Evolutionary conservation across 2,888 invertebrate species (phyloP).

Genomic region (Amaurobius ferox): DNA sequence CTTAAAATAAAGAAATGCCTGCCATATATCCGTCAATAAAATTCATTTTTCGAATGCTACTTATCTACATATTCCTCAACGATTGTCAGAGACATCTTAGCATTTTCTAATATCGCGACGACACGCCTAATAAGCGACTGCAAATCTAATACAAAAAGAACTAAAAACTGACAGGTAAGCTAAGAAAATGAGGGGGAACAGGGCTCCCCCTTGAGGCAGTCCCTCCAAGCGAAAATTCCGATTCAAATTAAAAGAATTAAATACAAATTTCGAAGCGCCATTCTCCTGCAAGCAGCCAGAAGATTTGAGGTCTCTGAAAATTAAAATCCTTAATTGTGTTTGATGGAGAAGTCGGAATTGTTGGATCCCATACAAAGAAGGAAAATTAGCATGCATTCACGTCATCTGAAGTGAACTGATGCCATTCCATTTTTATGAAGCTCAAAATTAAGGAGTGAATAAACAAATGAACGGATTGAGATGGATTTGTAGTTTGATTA

Average conservation of each 20-base stretch:
- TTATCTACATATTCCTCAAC: not conserved
- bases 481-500: conserved; percentile 8
- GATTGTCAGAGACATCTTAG: not conserved
- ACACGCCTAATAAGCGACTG: not conserved
- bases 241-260: conserved; percentile 18
- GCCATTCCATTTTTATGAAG: not conserved
- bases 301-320: conserved; percentile 32
- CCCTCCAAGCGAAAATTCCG: not conserved
- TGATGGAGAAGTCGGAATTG: not conserved
- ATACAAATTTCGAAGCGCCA: not conserved
- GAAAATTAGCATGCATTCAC: not conserved
- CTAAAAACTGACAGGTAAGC: conserved; percentile 8
- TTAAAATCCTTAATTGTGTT: conserved; percentile 62
- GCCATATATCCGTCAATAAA: not conserved
- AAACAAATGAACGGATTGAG: not conserved
- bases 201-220: not conserved
- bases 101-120: conserved; percentile 2
- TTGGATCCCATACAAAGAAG: not conserved
- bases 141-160: conserved; percentile 1
- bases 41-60: not conserved
- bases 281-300: not conserved
- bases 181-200: not conserved
- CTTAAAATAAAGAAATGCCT: conserved; percentile 2
- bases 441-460: not conserved
- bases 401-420: not conserved